Percentiles rank a stretch among this genome's conserved stretches.
These are phyloP conservation scores for Suricata suricatta DNA, from an alignment of 2,113 vertebrate species.

Conservation along the genomic window DNA sequence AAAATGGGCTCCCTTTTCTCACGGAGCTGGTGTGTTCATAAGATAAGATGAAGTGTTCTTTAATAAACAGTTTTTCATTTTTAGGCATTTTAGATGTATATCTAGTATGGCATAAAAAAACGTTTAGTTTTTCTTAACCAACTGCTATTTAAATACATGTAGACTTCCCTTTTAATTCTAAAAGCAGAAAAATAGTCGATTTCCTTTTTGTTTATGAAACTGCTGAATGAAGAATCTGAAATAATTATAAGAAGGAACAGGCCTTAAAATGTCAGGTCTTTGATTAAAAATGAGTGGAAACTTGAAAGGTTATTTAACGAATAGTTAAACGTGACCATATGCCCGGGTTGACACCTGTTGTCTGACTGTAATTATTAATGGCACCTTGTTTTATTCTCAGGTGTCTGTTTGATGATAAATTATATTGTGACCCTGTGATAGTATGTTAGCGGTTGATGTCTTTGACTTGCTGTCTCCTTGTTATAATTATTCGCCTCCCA, in stretches of 20 bases:
- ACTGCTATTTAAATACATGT: conserved; percentile 20
- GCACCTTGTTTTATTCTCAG: not conserved
- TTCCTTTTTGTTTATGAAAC: conserved; percentile 36
- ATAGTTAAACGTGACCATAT: not conserved
- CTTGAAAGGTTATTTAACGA: conserved; percentile 33
- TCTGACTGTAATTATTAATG: not conserved
- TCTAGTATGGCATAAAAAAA: not conserved
- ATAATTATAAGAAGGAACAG: not conserved
- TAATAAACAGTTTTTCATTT: conserved; percentile 61
- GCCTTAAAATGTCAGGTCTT: not conserved
- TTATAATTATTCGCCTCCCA: not conserved
- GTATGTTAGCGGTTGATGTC: not conserved
- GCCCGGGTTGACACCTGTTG: not conserved
- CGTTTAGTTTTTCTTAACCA: not conserved
- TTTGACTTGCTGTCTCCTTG: conserved; percentile 44
- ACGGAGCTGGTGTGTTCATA: conserved; percentile 30
- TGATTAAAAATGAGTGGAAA: conserved; percentile 27
- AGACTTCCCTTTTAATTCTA: not conserved
- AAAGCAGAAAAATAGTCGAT: conserved; percentile 33
- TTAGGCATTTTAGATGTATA: conserved; percentile 19
- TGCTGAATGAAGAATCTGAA: conserved; percentile 28
- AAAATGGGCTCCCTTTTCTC: conserved; percentile 34
- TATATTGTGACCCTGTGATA: not conserved
- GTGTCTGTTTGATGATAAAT: not conserved
- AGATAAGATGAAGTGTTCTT: conserved; percentile 47